A percentile compares a stretch with the other conserved stretches of the same genome.
phyloP scores from a whole-genome alignment of 2,888 invertebrate species.

The Capitulum mitella region DNA sequence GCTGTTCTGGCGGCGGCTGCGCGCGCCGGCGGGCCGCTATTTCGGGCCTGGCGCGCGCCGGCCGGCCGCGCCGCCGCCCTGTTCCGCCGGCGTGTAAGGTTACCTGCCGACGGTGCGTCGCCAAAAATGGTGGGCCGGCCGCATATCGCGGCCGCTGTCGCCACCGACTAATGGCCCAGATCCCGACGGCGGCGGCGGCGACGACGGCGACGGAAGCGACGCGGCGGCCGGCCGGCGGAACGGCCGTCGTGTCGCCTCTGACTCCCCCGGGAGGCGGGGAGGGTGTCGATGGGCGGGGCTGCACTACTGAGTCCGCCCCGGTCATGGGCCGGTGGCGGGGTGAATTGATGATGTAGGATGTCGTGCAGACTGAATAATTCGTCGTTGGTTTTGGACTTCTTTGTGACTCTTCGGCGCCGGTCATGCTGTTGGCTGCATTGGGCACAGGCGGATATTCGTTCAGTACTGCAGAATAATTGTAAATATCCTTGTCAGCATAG shows the following conservation, averaged over 20 bases:
- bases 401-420: too few species aligned
- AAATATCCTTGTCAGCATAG: too few species aligned
- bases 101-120: not conserved
- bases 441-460: too few species aligned
- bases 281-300: too few species aligned
- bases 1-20: not conserved
- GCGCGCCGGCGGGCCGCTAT: constrained; percentile 17
- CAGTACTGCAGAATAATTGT: too few species aligned
- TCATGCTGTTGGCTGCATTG: too few species aligned
- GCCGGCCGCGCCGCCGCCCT: not conserved
- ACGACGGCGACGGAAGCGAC: constrained; percentile 12
- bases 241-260: not conserved
- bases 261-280: too few species aligned
- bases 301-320: too few species aligned
- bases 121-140: not conserved
- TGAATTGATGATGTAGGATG: too few species aligned
- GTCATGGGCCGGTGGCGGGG: too few species aligned
- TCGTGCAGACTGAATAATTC: too few species aligned
- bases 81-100: not conserved
- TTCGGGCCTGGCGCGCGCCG: not conserved
- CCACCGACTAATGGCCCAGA: not conserved
- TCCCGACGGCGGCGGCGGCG: not conserved
- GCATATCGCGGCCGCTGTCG: not conserved
- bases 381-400: too few species aligned
- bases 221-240: not conserved